Evolutionary conservation across 2,113 vertebrate species (phyloP), one percentile per base, ranked within the genome.

Genomic region (Peromyscus californicus): DNA sequence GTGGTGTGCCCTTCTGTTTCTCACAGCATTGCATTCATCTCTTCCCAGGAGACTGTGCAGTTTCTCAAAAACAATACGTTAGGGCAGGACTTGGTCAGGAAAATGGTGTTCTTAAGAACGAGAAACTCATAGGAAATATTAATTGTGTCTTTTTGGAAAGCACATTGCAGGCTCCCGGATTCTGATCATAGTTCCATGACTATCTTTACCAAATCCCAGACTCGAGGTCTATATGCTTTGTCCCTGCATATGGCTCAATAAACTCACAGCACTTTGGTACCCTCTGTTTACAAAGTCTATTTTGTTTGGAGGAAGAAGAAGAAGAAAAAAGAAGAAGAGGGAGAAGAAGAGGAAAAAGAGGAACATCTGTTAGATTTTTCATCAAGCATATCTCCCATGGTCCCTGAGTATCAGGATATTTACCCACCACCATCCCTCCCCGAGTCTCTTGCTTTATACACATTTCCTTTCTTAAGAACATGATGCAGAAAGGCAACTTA

Each of bases 41-140:
- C 97, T 96, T 98, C 97, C 97, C 95, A 90, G 96, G 98, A 97
- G 98, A 84, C 80, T 96, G 86, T 97, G 80, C 83, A 76, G 65
- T 95, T 98, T 98, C 97, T 98, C 97, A 97, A 98, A 94, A 96
- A 89, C 54, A 95, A 79, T 96, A 36, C 65, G 16, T 74, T 39
- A 24, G 57, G 26, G 24, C 63, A 96, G 90, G 83, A 59, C 29
- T 59, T 31, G 82, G 72, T 88, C 36, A 89, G 86, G 75, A 97
- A 97, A 89, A 85, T 26, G 26, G 45, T 80, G 57, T 48, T 70
- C 74, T 94, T 94, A 16, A 93, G 48, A 96, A 75, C 4, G 91
- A 80, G 88, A 91, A 24, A 31, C 90, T 89, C 67, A 74, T 0
- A 67, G 39, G 26, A n/a, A 72, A 97, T 42, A n/a, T 54, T 65